Evolutionary conservation across 2,797 vertebrate species (phyloP), one percentile per base, ranked within the genome.

Genomic region (Acipenser oxyrinchus): DNA sequence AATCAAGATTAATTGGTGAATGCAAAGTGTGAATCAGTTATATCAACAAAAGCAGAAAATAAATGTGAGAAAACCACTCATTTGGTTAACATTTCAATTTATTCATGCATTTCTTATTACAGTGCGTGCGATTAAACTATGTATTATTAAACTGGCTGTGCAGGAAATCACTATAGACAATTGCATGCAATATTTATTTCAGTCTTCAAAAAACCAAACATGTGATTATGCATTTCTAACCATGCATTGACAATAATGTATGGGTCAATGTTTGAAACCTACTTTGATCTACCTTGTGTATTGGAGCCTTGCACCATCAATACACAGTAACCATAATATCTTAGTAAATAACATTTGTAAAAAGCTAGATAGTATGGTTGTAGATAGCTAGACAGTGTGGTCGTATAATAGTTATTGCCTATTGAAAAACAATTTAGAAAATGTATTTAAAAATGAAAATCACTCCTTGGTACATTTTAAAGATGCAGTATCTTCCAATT

Each of bases 1-100:
- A 88, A 93, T 83, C 87, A 85, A 96, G 92, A 98, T 95, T 94
- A 91, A 94, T 91, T 94, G 93, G 93, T 95, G 93, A 97, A 96
- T 96, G 93, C 93, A 95, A 92, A 93, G 93, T 91, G 80, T 93
- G 93, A 93, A 88, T 88, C 85, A 81, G 85, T 91, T 89, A 91
- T 92, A 92, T 90, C 90, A 91, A 92, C 91, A 96, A 91, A 91
- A 94, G 89, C 93, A 95, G 92, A 90, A 82, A 52, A 89, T 88
- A 88, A 85, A 86, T 62, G 81, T 83, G 86, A 78, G 72, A 84
- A 84, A 82, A 73, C 80, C 83, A 81, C 71, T 68, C 64, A 72
- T 77, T 82, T 77, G 68, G 77, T 87, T 86, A 86, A 84, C 83
- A 86, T 81, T 84, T 86, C 77, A 82, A 77, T 71, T 85, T 77